phyloP scores from a whole-genome alignment of 1,140 invertebrate species.

The Brevipalpus yothersi region DNA sequence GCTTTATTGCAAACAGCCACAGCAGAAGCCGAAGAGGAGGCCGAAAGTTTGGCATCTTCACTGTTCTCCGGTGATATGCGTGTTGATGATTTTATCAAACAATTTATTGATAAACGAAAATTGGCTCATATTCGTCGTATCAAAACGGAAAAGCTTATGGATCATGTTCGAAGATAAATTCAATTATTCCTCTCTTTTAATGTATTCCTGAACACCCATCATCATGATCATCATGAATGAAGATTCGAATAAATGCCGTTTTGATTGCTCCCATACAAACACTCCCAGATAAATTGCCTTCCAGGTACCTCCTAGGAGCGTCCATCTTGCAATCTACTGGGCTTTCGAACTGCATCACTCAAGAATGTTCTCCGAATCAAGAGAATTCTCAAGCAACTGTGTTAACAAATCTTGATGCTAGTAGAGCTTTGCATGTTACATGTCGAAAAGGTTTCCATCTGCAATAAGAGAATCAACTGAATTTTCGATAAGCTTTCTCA shows the following conservation, averaged over 20 bases:
- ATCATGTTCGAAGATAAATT: constrained; percentile 29
- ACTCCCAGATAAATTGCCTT: constrained; percentile 90
- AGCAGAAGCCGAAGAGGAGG: constrained; percentile 62
- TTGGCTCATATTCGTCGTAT: constrained; percentile 50
- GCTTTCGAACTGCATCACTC: constrained; percentile 38
- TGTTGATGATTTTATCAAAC: constrained; percentile 48
- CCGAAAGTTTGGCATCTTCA: constrained; percentile 46
- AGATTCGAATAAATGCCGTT: constrained; percentile 10
- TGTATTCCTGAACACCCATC: too few species aligned
- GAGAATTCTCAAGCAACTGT: constrained; percentile 91
- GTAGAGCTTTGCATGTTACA: constrained; percentile 43
- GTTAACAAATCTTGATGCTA: constrained; percentile 68
- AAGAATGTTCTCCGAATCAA: constrained; percentile 76
- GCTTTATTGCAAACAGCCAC: constrained; percentile 57
- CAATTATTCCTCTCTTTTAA: too few species aligned
- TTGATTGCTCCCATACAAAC: constrained; percentile 81
- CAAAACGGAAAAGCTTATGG: constrained; percentile 61
- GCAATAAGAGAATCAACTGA: background rate
- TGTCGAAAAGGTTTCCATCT: background rate
- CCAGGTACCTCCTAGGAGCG: constrained; percentile 83
- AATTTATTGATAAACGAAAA: constrained; percentile 43
- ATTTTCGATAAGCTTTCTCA: background rate
- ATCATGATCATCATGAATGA: too few species aligned
- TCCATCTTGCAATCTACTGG: constrained; percentile 83
- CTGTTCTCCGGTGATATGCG: constrained; percentile 43